These are phyloP conservation scores for Euphonia xanthogaster DNA, from an alignment of 2,797 vertebrate genomes.

Conservation along the genomic window DNA sequence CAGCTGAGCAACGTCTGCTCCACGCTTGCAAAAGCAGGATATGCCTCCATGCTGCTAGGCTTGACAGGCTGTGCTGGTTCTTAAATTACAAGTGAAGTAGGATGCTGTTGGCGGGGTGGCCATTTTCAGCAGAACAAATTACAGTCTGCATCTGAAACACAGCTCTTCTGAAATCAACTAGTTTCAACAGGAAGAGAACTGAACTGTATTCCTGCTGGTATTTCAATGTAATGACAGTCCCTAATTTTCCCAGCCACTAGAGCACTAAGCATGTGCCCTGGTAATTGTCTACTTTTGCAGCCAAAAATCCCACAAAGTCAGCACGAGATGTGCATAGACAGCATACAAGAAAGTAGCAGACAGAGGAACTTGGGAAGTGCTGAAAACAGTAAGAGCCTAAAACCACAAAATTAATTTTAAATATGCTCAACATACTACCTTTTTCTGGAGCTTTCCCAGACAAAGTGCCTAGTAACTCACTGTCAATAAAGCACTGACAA, in stretches of 20 bases:
- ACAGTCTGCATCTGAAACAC: not conserved
- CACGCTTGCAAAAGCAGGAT: not conserved
- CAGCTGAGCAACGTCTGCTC: not conserved
- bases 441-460: not conserved
- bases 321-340: not conserved
- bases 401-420: not conserved
- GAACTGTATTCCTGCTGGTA: constrained; percentile 24
- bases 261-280: constrained; percentile 4
- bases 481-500: not conserved
- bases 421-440: not conserved
- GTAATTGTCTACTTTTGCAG: constrained; percentile 16
- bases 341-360: not conserved
- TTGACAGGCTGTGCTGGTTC: not conserved
- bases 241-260: constrained; percentile 44
- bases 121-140: constrained; percentile 35
- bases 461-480: not conserved
- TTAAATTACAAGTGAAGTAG: constrained; percentile 22
- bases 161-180: not conserved
- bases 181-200: not conserved
- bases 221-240: constrained; percentile 19
- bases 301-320: constrained; percentile 23
- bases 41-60: not conserved
- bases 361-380: not conserved
- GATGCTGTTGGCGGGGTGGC: not conserved
- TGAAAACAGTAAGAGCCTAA: not conserved